Conservation (phyloP, 2,797 vertebrate species). For the Esox masquinongy region DNA sequence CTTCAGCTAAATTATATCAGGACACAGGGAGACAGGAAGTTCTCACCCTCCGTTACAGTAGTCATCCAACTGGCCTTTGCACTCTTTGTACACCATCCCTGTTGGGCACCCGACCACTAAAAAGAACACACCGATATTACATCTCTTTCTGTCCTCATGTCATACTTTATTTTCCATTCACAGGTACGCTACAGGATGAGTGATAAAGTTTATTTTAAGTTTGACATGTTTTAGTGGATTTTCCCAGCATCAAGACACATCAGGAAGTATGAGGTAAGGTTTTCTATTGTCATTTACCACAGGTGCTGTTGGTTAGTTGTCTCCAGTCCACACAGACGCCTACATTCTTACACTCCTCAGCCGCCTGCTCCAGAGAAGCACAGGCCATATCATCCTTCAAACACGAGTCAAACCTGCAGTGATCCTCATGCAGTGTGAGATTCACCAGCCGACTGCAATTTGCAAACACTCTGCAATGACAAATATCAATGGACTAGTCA, state of each 20-base stretch:
- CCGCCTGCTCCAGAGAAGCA: slow-evolving; percentile 60
- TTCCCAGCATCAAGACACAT: background rate
- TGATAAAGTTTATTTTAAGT: background rate
- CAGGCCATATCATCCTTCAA: slow-evolving; percentile 30
- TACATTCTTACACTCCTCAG: slow-evolving; percentile 53
- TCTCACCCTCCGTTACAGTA: slow-evolving; percentile 68
- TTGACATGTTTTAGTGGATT: background rate
- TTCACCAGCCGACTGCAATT: slow-evolving; percentile 48
- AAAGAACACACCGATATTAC: slow-evolving; percentile 21
- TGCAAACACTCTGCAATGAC: slow-evolving; percentile 62
- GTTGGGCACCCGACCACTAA: slow-evolving; percentile 54
- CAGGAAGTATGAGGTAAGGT: background rate
- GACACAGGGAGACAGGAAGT: background rate
- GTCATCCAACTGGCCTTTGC: slow-evolving; percentile 43
- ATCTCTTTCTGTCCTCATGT: background rate
- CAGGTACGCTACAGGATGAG: background rate
- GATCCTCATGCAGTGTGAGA: slow-evolving; percentile 40
- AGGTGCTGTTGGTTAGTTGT: slow-evolving; percentile 59
- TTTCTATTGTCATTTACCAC: slow-evolving; percentile 47
- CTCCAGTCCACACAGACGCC: slow-evolving; percentile 70
- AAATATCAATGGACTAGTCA: background rate
- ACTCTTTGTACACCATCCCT: slow-evolving; percentile 63
- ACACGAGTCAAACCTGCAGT: slow-evolving; percentile 66
- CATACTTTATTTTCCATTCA: background rate
- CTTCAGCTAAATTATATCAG: background rate